phyloP scores from a whole-genome alignment of 2,888 invertebrate species.

The Nebria brevicollis region DNA sequence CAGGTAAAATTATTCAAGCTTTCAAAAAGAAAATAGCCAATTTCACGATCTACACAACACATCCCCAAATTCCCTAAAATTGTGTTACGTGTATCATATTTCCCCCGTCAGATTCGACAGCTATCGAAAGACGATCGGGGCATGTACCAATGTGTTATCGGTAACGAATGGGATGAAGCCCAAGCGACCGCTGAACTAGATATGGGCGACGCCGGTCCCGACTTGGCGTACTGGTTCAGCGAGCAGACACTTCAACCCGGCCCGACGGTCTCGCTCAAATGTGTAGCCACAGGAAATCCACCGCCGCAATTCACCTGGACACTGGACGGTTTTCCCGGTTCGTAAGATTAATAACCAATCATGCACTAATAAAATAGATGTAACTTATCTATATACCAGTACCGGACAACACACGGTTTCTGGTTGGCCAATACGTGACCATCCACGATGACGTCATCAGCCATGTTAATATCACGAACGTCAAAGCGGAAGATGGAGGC shows the following conservation, averaged over 20 bases:
- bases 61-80: background rate
- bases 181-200: constrained; percentile 84
- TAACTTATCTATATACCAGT: constrained; percentile 49
- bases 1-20: constrained; percentile 17
- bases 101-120: constrained; percentile 64
- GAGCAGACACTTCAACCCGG: constrained; percentile 93
- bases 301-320: constrained; percentile 93
- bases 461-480: constrained; percentile 88
- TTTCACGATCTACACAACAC: background rate
- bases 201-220: constrained; percentile 88
- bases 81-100: background rate
- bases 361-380: background rate
- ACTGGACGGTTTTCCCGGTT: constrained; percentile 82
- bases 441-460: constrained; percentile 93
- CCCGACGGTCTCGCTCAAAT: constrained; percentile 89
- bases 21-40: background rate
- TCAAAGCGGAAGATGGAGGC: constrained; percentile 90
- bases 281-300: constrained; percentile 94
- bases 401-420: constrained; percentile 73
- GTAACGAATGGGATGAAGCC: constrained; percentile 85
- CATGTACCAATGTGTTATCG: constrained; percentile 91
- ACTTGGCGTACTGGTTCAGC: constrained; percentile 90
- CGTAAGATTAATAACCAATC: background rate
- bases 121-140: constrained; percentile 86
- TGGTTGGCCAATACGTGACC: constrained; percentile 91